A percentile compares a stretch with the other conserved stretches of the same genome.
These are phyloP conservation scores for Pelobates cultripes DNA, from an alignment of 2,797 vertebrate species.

Conservation along the genomic window DNA sequence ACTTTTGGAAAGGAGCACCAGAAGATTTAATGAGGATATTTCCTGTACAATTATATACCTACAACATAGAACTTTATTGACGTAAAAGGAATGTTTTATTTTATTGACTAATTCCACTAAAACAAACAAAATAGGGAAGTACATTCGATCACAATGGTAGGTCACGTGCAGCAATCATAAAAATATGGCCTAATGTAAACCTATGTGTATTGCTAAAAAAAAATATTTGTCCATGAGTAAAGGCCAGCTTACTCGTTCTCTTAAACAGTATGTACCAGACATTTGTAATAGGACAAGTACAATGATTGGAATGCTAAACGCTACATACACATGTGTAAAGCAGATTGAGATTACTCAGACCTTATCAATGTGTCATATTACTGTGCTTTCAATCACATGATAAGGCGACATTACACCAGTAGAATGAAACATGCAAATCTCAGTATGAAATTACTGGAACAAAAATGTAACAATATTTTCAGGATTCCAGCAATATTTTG, in stretches of 20 bases:
- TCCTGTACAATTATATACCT: too few relatives aligned
- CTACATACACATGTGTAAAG: conserved; percentile 6
- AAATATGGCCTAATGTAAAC: not conserved
- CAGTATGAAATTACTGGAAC: too few relatives aligned
- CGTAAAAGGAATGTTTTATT: too few relatives aligned
- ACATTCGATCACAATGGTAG: not conserved
- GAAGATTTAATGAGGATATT: too few relatives aligned
- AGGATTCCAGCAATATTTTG: too few relatives aligned
- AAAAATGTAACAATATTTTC: too few relatives aligned
- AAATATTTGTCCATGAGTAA: not conserved
- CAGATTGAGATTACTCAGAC: conserved; percentile 10
- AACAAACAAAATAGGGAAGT: not conserved
- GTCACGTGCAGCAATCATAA: not conserved
- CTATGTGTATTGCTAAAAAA: not conserved
- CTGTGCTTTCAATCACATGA: not conserved
- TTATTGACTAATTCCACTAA: not conserved
- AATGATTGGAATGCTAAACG: conserved; percentile 1
- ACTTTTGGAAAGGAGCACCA: too few relatives aligned
- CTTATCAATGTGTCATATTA: not conserved
- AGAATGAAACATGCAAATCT: too few relatives aligned
- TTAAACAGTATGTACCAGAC: not conserved
- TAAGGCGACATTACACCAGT: not conserved
- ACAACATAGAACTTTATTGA: too few relatives aligned
- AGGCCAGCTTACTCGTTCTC: not conserved
- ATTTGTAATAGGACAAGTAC: not conserved